phyloP scores from a whole-genome alignment of 2,113 vertebrate species.

The Anthoscopus minutus region DNA sequence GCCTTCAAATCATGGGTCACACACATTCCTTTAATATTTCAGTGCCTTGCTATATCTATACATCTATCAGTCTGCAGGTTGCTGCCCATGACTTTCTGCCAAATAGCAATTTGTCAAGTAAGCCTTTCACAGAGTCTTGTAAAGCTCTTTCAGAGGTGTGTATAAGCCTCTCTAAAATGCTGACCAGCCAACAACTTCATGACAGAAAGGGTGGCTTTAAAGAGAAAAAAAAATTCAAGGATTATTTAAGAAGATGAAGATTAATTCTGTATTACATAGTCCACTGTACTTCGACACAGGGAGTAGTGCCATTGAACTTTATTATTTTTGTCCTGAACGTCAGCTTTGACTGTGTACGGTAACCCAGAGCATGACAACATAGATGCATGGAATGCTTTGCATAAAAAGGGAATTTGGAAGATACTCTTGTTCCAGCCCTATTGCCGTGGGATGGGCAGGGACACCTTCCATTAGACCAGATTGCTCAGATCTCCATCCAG shows the following conservation, averaged over 20 bases:
- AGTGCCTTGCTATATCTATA: not conserved
- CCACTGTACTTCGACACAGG: not conserved
- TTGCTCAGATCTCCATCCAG: not conserved
- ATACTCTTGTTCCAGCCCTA: not conserved
- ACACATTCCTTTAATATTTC: constrained; percentile 10
- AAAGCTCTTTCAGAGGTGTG: not conserved
- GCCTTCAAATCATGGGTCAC: not conserved
- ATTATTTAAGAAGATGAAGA: not conserved
- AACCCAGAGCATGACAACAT: not conserved
- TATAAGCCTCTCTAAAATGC: not conserved
- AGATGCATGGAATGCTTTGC: not conserved
- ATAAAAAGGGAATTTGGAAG: not conserved
- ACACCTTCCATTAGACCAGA: not conserved
- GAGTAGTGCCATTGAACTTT: not conserved
- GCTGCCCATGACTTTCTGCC: not conserved
- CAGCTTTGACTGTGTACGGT: not conserved
- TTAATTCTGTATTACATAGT: not conserved
- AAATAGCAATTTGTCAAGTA: not conserved
- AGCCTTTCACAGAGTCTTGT: not conserved
- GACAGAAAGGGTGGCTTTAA: not conserved
- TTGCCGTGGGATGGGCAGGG: not conserved
- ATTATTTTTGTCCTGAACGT: not conserved
- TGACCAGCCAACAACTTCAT: not conserved
- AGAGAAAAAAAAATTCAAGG: not conserved
- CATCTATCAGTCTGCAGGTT: constrained; percentile 9